Evolutionary conservation across 2,888 invertebrate species (phyloP).

Genomic region (Metellina segmentata): DNA sequence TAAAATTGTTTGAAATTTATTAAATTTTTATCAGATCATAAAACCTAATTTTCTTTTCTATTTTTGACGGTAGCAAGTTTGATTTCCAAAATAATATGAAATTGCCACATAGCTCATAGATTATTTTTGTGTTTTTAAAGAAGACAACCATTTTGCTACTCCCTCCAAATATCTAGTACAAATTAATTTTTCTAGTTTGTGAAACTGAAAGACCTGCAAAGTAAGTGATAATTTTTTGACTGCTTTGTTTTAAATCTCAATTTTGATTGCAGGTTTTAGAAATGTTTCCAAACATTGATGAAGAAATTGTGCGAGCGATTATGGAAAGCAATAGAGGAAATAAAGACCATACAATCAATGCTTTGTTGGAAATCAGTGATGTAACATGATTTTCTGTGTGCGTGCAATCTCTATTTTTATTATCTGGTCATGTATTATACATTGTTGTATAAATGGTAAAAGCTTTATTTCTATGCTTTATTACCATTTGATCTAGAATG

Average conservation of each 20-base stretch:
- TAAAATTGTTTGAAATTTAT: no score
- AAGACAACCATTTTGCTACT: no score
- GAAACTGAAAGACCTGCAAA: no score
- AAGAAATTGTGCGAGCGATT: constrained; percentile 94
- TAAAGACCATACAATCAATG: constrained; percentile 94
- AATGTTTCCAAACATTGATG: constrained; percentile 98
- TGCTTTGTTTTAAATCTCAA: background rate
- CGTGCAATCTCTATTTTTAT: background rate
- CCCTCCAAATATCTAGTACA: no score
- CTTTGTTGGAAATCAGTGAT: constrained; percentile 89
- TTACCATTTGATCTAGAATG: background rate
- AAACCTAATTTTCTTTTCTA: no score
- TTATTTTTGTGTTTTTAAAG: no score
- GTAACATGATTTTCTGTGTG: constrained; percentile 33
- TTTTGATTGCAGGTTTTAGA: constrained; percentile 87
- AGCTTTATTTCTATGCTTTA: background rate
- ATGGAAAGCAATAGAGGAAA: constrained; percentile 93
- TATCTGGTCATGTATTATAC: constrained; percentile 30
- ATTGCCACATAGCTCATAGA: no score
- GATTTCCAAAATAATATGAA: no score
- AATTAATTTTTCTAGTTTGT: no score
- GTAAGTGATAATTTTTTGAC: no score
- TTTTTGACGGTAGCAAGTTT: no score
- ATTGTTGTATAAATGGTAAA: background rate
- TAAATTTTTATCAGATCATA: no score